Percentiles rank a stretch among this genome's conserved stretches.
Evolutionary conservation across 2,797 vertebrate species (phyloP).

Genomic region (Sarcoramphus papa): DNA sequence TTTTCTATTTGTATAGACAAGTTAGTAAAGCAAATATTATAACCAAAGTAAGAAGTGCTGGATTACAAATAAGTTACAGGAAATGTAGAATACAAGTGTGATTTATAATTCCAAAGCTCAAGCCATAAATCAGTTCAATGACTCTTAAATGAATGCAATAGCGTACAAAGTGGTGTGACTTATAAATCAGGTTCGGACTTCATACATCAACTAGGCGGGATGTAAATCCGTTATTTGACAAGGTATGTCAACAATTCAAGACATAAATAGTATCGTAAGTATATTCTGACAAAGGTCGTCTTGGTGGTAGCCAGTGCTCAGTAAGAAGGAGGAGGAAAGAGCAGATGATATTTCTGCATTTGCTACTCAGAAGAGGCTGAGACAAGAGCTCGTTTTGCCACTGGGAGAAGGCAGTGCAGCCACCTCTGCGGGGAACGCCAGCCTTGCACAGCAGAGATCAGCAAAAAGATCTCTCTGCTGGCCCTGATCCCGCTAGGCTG

Average conservation of each 20-base stretch:
- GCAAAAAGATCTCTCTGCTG: not conserved
- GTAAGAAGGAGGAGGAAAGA: not conserved
- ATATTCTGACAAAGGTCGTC: not conserved
- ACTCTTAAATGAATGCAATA: not conserved
- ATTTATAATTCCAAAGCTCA: conserved; percentile 9
- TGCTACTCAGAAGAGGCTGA: not conserved
- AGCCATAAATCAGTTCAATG: not conserved
- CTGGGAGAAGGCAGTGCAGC: not conserved
- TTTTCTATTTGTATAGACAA: not conserved
- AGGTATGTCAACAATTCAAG: not conserved
- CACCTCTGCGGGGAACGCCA: not conserved
- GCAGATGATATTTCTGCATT: not conserved
- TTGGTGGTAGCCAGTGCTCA: not conserved
- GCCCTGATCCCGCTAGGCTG: not conserved
- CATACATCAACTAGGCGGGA: not conserved
- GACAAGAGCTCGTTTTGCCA: not conserved
- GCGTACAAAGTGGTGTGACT: not conserved
- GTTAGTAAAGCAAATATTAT: not conserved
- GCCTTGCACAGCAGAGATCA: not conserved
- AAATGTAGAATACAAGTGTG: not conserved
- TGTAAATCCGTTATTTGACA: not conserved
- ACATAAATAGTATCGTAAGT: not conserved
- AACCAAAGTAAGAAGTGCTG: not conserved
- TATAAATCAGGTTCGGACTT: not conserved
- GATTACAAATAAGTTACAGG: not conserved